Conservation (phyloP, 2,113 vertebrate genomes). For the Equus quagga region DNA sequence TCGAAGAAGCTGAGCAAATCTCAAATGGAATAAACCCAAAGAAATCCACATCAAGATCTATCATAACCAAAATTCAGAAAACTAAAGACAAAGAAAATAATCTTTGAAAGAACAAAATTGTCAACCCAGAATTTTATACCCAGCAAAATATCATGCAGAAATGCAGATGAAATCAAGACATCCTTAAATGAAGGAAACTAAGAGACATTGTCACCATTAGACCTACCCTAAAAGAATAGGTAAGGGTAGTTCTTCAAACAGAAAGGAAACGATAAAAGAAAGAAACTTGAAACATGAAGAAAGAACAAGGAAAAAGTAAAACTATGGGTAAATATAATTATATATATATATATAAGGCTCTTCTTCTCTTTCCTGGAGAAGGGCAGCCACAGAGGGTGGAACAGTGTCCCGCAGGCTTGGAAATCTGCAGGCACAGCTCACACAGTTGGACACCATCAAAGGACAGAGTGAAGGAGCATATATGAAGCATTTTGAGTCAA, state of each 20-base stretch:
- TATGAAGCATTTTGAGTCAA: not conserved
- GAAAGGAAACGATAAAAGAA: not conserved
- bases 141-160: not conserved
- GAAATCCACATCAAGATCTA: not conserved
- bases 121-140: not conserved
- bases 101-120: not conserved
- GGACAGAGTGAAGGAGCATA: not conserved
- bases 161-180: not conserved
- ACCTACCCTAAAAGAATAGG: not conserved
- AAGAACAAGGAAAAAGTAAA: not conserved
- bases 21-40: not conserved
- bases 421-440: not conserved
- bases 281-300: not conserved
- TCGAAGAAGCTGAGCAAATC: not conserved
- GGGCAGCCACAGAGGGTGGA: not conserved
- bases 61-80: not conserved
- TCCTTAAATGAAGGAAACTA: not conserved
- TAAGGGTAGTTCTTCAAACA: not conserved
- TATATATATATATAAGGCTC: not conserved
- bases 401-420: not conserved
- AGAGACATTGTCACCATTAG: not conserved
- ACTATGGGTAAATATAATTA: not conserved
- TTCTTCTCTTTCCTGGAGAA: not conserved
- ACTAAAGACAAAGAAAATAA: not conserved
- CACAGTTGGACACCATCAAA: not conserved